Evolutionary conservation across 2,888 invertebrate genomes (phyloP).

Genomic region (Trachelus stipa): DNA sequence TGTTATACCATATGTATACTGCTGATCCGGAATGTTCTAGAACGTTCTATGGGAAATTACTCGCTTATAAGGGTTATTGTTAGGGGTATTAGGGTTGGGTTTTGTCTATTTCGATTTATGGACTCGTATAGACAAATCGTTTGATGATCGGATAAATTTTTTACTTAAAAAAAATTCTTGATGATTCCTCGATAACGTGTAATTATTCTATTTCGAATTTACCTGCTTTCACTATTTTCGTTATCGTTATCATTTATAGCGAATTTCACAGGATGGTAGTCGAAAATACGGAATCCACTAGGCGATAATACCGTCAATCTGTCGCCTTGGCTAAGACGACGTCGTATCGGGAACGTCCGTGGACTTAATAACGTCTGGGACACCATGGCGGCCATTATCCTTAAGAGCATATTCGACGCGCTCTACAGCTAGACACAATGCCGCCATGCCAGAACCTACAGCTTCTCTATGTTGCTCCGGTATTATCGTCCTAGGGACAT

Average conservation of each 20-base stretch:
- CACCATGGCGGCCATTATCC: neutral
- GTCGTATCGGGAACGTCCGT: neutral
- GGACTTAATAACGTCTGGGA: constrained; percentile 4
- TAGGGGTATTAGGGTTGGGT: constrained; percentile 8
- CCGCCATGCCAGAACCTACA: neutral
- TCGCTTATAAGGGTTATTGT: constrained; percentile 8
- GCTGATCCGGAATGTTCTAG: constrained; percentile 1
- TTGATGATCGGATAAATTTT: neutral
- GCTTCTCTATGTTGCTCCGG: neutral
- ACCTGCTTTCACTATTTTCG: neutral
- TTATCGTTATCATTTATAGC: neutral
- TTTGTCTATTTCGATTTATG: neutral
- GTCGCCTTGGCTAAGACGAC: constrained; percentile 1
- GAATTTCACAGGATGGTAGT: neutral
- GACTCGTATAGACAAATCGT: neutral
- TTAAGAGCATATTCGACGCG: constrained; percentile 7
- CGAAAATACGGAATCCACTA: neutral
- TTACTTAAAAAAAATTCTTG: neutral
- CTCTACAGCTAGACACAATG: constrained; percentile 1
- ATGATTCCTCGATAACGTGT: neutral
- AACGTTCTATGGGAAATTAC: constrained; percentile 21
- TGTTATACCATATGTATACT: neutral
- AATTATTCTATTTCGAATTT: neutral
- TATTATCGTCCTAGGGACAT: constrained; percentile 3
- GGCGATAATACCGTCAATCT: constrained; percentile 4